Percentiles rank a stretch among this genome's conserved stretches.
phyloP scores from a whole-genome alignment of 2,797 vertebrate species.

The Amphiprion clarkii region DNA sequence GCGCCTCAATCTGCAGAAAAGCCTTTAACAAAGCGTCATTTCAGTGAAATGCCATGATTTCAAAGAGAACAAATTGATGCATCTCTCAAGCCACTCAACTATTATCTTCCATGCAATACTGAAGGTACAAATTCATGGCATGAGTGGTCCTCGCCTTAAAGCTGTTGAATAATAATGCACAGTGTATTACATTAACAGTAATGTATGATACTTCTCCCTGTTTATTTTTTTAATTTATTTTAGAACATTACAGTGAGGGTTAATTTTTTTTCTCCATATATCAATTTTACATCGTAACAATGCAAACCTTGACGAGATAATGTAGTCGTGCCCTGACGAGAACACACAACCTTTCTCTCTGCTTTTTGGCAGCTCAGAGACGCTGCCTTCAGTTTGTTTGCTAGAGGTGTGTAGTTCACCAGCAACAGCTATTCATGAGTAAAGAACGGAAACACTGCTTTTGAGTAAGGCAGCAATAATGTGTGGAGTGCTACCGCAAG shows the following conservation, averaged over 20 bases:
- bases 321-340: background rate
- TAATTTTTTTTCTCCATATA: constrained; percentile 2
- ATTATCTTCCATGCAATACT: constrained; percentile 35
- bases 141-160: constrained; percentile 2
- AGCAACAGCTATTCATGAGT: constrained; percentile 61
- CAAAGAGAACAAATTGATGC: constrained; percentile 22
- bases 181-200: constrained; percentile 14
- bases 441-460: constrained; percentile 42
- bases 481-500: constrained; percentile 44
- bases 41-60: constrained; percentile 29
- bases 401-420: constrained; percentile 55
- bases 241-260: constrained; percentile 14
- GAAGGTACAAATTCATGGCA: constrained; percentile 36
- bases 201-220: no score
- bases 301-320: constrained; percentile 43
- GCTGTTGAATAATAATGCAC: constrained; percentile 19
- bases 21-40: constrained; percentile 22
- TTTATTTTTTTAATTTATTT: background rate
- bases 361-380: constrained; percentile 28
- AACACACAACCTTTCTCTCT: constrained; percentile 16
- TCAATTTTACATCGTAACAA: constrained; percentile 5
- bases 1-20: constrained; percentile 19
- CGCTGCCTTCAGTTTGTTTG: constrained; percentile 58
- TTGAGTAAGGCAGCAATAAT: constrained; percentile 32
- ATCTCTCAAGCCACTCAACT: constrained; percentile 28